A percentile compares a stretch with the other conserved stretches of the same genome.
Evolutionary conservation across 1,140 invertebrate genomes (phyloP).

Genomic region (Helicoverpa zea): DNA sequence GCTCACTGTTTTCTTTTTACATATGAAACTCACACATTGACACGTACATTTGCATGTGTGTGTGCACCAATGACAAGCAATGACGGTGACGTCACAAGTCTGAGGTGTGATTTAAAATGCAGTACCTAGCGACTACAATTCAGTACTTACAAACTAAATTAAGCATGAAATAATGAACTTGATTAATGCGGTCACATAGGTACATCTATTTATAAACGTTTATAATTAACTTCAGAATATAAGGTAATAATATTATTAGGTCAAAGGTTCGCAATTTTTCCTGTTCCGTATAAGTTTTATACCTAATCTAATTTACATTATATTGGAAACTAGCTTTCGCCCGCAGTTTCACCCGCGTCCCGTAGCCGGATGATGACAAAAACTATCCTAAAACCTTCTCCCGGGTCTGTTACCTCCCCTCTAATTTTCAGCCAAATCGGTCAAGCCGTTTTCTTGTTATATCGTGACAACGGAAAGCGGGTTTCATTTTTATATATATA

Average conservation of each 20-base stretch:
- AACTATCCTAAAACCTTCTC: too few relatives aligned
- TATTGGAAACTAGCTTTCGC: too few relatives aligned
- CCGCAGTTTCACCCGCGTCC: too few relatives aligned
- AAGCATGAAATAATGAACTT: background rate
- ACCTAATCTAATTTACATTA: too few relatives aligned
- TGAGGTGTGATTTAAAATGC: background rate
- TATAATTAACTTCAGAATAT: background rate
- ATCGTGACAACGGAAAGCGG: too few relatives aligned
- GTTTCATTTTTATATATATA: too few relatives aligned
- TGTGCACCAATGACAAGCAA: conserved; percentile 11
- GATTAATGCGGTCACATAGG: background rate
- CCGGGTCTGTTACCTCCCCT: too few relatives aligned
- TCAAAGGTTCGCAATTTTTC: background rate
- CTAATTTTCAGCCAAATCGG: too few relatives aligned
- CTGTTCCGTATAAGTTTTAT: too few relatives aligned
- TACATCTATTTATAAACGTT: background rate
- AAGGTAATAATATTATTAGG: background rate
- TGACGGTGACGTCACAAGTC: background rate
- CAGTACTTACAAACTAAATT: background rate
- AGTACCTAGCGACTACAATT: too few relatives aligned
- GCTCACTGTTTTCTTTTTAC: background rate
- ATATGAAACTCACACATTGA: background rate
- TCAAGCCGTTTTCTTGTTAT: too few relatives aligned
- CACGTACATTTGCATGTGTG: background rate
- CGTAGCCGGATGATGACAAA: too few relatives aligned